These are phyloP conservation scores for Oxycera nigricornis DNA, from an alignment of 2,888 invertebrate species.

Conservation along the genomic window DNA sequence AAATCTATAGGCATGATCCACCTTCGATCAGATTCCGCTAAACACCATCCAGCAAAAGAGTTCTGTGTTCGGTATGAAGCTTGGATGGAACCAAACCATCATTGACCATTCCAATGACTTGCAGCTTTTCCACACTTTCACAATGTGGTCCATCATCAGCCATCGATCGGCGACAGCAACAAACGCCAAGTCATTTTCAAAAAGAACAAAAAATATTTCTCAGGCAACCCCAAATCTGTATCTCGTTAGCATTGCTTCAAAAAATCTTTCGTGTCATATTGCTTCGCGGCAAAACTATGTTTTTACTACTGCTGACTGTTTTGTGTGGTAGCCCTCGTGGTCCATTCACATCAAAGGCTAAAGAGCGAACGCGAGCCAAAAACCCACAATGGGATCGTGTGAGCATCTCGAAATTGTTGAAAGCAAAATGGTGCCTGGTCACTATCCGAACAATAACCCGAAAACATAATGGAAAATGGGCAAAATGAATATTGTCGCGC, in stretches of 20 bases:
- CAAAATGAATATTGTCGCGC: conserved; percentile 28
- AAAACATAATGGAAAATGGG: conserved; percentile 22
- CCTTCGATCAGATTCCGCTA: background rate
- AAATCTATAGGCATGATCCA: background rate
- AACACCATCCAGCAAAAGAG: background rate
- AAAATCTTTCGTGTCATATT: conserved; percentile 3
- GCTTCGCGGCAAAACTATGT: conserved; percentile 1
- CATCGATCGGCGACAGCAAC: conserved; percentile 2
- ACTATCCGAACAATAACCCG: conserved; percentile 18
- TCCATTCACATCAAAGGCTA: conserved; percentile 27
- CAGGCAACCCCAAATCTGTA: conserved; percentile 28
- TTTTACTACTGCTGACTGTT: conserved; percentile 9
- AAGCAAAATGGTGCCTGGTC: conserved; percentile 25
- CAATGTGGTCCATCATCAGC: background rate
- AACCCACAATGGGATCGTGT: conserved; percentile 10
- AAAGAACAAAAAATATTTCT: background rate
- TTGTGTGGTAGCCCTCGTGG: conserved; percentile 27
- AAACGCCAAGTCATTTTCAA: conserved; percentile 6
- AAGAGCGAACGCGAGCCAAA: conserved; percentile 35
- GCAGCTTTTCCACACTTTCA: background rate
- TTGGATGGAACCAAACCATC: too few species aligned
- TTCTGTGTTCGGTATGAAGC: too few species aligned
- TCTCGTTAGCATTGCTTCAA: conserved; percentile 36
- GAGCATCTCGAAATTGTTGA: background rate
- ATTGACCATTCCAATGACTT: conserved; percentile 14